Evolutionary conservation across 2,113 vertebrate species (phyloP), one percentile per base, ranked within the genome.

Genomic region (Rhea pennata): DNA sequence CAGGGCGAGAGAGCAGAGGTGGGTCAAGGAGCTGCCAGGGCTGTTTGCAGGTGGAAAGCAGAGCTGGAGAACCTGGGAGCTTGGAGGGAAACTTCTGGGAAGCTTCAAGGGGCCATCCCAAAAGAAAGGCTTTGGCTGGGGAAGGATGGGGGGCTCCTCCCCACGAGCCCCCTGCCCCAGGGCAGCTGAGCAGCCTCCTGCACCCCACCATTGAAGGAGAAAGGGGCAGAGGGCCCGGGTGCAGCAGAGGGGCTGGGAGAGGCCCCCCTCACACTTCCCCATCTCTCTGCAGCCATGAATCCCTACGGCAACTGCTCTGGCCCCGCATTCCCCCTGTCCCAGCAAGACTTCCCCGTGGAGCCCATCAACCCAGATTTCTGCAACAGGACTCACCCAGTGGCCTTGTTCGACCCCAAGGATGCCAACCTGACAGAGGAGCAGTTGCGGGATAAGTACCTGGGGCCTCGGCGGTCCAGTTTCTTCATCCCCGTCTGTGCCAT

Each of bases 401-500:
- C 71, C 9, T 69, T 82, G 23, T 33, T 89, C 0, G 86, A 97
- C 27, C 83, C 92, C 12, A 96, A 96, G 62, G 98, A 98, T 72
- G 94, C 96, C 59, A 99, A 99, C 96, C 90, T 99, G 94, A 98
- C 98, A 0, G 93, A 97, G 5, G 98, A 99, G 27, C 95, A 98
- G 66, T 98, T 99, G 90, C 98, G 98, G 66, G 53, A 98, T 29
- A 98, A 98, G 61, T 98, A 98, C 91, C 84, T 99, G 94, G 99
- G 99, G 3, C 98, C 98, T 17, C 98, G 96, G n/a, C 98, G 96
- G 64, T 99, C 98, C 3, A 84, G 97, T 12, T 97, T 98, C 82
- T 99, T 99, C 22, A 36, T 97, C 39, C 99, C 99, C 0, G 93
- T 99, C 93, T 99, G 99, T 74, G 91, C 98, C 80, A 97, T 92